These are phyloP conservation scores for Malacosoma neustria DNA, from an alignment of 2,888 invertebrate species.

Conservation along the genomic window DNA sequence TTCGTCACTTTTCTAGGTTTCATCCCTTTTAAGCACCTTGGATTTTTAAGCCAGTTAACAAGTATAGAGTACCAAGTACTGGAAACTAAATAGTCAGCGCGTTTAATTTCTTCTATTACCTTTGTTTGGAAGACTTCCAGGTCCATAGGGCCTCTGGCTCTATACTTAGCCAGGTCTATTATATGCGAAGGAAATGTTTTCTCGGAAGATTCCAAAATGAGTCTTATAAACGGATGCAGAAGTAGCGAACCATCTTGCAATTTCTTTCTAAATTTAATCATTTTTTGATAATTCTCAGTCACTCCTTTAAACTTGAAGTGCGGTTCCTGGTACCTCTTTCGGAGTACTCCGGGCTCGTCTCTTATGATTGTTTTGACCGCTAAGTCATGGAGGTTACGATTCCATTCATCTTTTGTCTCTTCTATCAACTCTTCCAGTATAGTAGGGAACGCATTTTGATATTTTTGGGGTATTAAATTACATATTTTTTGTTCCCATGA, in stretches of 20 bases:
- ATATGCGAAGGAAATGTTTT: slow-evolving; percentile 67
- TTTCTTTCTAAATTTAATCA: slow-evolving; percentile 70
- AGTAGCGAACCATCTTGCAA: slow-evolving; percentile 75
- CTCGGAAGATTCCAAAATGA: slow-evolving; percentile 70
- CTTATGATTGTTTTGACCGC: slow-evolving; percentile 79
- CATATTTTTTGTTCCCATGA: slow-evolving; percentile 77
- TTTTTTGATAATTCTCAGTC: slow-evolving; percentile 75
- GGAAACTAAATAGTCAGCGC: slow-evolving; percentile 55
- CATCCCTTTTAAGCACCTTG: slow-evolving; percentile 57
- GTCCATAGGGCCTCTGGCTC: slow-evolving; percentile 46
- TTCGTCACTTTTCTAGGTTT: slow-evolving; percentile 41
- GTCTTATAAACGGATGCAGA: slow-evolving; percentile 77
- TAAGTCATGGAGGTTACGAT: slow-evolving; percentile 74
- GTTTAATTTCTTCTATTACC: slow-evolving; percentile 51
- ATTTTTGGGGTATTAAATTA: slow-evolving; percentile 65
- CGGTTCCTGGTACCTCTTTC: slow-evolving; percentile 56
- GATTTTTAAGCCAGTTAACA: slow-evolving; percentile 62
- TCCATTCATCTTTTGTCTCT: slow-evolving; percentile 75
- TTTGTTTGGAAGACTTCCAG: slow-evolving; percentile 43
- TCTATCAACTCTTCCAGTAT: slow-evolving; percentile 67
- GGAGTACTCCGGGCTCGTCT: slow-evolving; percentile 71
- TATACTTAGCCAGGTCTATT: slow-evolving; percentile 67
- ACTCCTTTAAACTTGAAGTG: slow-evolving; percentile 77
- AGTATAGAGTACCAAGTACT: slow-evolving; percentile 61
- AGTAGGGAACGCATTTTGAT: slow-evolving; percentile 72